Evolutionary conservation across 2,888 invertebrate species (phyloP).

Genomic region (Drosophila mettleri): DNA sequence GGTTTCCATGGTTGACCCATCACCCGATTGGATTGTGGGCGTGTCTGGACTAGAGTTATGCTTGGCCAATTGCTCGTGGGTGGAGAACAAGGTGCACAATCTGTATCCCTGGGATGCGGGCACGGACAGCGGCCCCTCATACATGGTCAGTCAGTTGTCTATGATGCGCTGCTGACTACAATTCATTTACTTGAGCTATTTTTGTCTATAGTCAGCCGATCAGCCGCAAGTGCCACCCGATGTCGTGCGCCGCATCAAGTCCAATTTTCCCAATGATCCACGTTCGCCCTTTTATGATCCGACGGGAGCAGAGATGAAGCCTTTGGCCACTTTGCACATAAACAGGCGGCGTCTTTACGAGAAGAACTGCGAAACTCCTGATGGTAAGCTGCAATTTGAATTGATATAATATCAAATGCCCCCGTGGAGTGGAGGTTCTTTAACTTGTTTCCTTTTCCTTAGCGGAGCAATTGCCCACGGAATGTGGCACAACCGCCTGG

Average conservation of each 20-base stretch:
- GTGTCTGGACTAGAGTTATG: slow-evolving; percentile 96
- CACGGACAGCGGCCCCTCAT: slow-evolving; percentile 95
- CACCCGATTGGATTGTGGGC: slow-evolving; percentile 99
- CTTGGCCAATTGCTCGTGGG: slow-evolving; percentile 95
- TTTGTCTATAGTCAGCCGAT: slow-evolving; percentile 88
- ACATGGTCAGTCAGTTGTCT: slow-evolving; percentile 86
- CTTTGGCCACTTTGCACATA: slow-evolving; percentile 93
- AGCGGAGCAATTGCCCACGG: slow-evolving; percentile 84
- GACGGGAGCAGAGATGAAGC: slow-evolving; percentile 91
- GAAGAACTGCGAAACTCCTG: slow-evolving; percentile 88
- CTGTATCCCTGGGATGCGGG: slow-evolving; percentile 98
- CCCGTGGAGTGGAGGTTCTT: too few species aligned
- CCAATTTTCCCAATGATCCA: slow-evolving; percentile 93
- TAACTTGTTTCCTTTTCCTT: neutral
- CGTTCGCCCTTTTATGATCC: slow-evolving; percentile 96
- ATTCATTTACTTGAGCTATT: neutral
- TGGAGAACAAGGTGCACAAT: slow-evolving; percentile 91
- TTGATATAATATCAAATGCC: too few species aligned
- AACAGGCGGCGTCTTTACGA: slow-evolving; percentile 92
- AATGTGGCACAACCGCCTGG: slow-evolving; percentile 85
- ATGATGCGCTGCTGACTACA: neutral
- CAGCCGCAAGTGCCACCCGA: slow-evolving; percentile 94
- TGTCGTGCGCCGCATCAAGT: slow-evolving; percentile 93
- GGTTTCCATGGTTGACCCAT: slow-evolving; percentile 97
- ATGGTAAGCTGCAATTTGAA: slow-evolving; percentile 63